These are phyloP conservation scores for Ophioninae sp. DNA, from an alignment of 2,888 invertebrate genomes.

Conservation along the genomic window DNA sequence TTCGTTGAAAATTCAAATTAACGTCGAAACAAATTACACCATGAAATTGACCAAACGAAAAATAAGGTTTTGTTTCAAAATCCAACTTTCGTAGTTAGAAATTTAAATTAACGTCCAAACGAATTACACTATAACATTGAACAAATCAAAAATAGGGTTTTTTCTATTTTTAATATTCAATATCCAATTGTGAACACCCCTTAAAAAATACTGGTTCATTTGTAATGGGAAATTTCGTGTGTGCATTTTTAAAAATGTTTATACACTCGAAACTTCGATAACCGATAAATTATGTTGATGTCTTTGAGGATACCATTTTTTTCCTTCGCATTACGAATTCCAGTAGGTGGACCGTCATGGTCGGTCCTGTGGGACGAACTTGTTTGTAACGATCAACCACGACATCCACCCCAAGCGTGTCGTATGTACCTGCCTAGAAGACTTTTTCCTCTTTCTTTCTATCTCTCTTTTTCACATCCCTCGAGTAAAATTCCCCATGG, in stretches of 20 bases:
- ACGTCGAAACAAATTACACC: too few relatives aligned
- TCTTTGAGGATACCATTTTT: not conserved
- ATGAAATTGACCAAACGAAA: too few relatives aligned
- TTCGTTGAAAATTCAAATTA: too few relatives aligned
- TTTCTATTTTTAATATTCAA: too few relatives aligned
- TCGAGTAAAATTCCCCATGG: constrained; percentile 42
- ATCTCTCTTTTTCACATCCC: not conserved
- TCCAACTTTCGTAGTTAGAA: too few relatives aligned
- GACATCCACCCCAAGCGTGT: constrained; percentile 34
- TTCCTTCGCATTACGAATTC: constrained; percentile 30
- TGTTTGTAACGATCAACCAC: constrained; percentile 29
- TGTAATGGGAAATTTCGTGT: not conserved
- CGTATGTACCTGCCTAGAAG: constrained; percentile 29
- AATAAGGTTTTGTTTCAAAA: too few relatives aligned
- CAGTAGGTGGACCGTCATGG: constrained; percentile 44
- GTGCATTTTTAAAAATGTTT: not conserved
- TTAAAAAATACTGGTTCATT: not conserved
- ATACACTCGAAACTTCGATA: constrained; percentile 1
- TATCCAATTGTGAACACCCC: not conserved
- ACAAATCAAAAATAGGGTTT: too few relatives aligned
- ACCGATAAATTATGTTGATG: constrained; percentile 33
- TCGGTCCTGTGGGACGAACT: constrained; percentile 49
- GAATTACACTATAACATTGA: too few relatives aligned
- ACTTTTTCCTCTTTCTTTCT: constrained; percentile 25
- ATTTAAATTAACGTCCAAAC: too few relatives aligned